phyloP scores from a whole-genome alignment of 2,113 vertebrate species.

The Tetrao urogallus region DNA sequence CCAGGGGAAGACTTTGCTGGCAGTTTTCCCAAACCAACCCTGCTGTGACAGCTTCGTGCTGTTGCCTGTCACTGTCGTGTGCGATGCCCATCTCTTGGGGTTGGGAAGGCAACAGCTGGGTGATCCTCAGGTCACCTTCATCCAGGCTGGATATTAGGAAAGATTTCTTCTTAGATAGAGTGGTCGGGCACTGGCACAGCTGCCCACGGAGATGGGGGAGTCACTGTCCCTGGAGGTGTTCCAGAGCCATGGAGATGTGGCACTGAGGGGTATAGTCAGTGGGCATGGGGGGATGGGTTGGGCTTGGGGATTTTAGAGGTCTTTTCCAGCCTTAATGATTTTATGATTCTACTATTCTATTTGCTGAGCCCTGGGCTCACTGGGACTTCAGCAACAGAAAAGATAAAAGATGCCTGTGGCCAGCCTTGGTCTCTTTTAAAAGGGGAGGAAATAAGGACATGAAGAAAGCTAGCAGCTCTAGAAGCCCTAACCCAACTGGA shows the following conservation, averaged over 20 bases:
- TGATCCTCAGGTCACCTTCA: background rate
- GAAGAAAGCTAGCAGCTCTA: background rate
- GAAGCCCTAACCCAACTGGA: background rate
- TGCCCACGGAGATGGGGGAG: too few relatives aligned
- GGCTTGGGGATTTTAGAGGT: too few relatives aligned
- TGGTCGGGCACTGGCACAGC: too few relatives aligned
- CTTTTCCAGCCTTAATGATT: too few relatives aligned
- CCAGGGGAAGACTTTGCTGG: background rate
- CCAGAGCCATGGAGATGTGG: too few relatives aligned
- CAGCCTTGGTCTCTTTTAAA: background rate
- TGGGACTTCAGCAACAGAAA: background rate
- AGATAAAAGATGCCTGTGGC: background rate
- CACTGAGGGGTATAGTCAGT: too few relatives aligned
- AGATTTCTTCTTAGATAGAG: too few relatives aligned
- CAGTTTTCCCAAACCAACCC: background rate
- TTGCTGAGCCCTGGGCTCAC: background rate
- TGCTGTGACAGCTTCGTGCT: background rate
- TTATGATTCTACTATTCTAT: background rate
- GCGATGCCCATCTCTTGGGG: fast-evolving
- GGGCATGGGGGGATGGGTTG: too few relatives aligned
- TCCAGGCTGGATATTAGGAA: too few relatives aligned
- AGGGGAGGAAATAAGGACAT: background rate
- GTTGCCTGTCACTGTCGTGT: fast-evolving
- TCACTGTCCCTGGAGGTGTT: too few relatives aligned
- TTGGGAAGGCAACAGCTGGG: background rate